These are phyloP conservation scores for Drosophila pachea DNA, from an alignment of 1,140 invertebrate species.

Conservation along the genomic window DNA sequence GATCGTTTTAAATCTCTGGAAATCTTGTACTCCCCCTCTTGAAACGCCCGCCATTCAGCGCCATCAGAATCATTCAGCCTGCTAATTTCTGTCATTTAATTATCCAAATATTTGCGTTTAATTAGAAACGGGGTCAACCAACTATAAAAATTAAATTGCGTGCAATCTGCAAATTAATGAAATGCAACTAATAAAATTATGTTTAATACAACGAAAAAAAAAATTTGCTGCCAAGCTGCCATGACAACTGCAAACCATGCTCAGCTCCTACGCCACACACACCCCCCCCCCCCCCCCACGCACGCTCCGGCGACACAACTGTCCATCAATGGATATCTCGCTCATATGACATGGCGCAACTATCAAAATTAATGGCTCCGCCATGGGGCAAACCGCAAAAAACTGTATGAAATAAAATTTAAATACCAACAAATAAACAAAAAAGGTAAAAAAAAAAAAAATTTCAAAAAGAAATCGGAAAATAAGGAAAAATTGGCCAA, in stretches of 20 bases:
- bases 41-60: not conserved
- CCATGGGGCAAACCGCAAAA: conserved; percentile 42
- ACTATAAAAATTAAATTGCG: conserved; percentile 73
- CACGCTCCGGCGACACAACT: not conserved
- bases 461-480: conserved; percentile 28
- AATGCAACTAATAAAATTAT: conserved; percentile 76
- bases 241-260: conserved; percentile 46
- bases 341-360: conserved; percentile 57
- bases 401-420: conserved; percentile 62
- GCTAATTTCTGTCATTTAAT: conserved; percentile 60
- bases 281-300: not conserved
- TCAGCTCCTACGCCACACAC: conserved; percentile 5
- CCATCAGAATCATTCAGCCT: not conserved
- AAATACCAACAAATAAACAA: conserved; percentile 41
- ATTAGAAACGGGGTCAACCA: conserved; percentile 71
- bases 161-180: conserved; percentile 68
- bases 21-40: not conserved
- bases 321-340: conserved; percentile 65
- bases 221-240: conserved; percentile 21
- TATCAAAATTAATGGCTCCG: conserved; percentile 72
- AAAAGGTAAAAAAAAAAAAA: conserved; percentile 21
- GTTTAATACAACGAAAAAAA: conserved; percentile 54
- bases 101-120: conserved; percentile 71
- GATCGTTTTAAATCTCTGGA: not conserved
- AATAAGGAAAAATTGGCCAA: conserved; percentile 14